Evolutionary conservation across 1,140 invertebrate genomes (phyloP).

Genomic region (Helicorthomorpha holstii): DNA sequence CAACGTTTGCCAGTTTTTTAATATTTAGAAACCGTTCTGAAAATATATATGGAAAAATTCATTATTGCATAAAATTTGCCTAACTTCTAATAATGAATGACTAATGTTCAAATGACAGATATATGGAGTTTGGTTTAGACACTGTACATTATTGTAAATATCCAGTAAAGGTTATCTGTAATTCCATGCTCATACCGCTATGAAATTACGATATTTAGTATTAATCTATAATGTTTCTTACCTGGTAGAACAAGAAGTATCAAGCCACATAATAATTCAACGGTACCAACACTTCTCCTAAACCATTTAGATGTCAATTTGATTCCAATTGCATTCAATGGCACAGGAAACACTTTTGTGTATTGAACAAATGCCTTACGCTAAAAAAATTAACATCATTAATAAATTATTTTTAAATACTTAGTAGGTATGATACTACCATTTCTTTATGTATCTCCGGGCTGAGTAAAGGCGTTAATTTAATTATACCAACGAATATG

Average conservation of each 20-base stretch:
- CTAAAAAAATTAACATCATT: constrained; percentile 48
- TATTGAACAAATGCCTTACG: constrained; percentile 92
- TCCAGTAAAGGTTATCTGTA: too few relatives aligned
- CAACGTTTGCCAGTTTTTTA: constrained; percentile 71
- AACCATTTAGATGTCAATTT: constrained; percentile 89
- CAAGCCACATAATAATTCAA: constrained; percentile 78
- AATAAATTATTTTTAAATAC: neutral
- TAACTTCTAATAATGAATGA: too few relatives aligned
- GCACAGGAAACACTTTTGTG: constrained; percentile 86
- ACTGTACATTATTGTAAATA: too few relatives aligned
- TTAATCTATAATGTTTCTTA: too few relatives aligned
- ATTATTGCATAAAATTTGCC: too few relatives aligned
- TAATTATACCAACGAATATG: constrained; percentile 82
- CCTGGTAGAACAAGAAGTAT: constrained; percentile 74
- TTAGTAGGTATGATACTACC: constrained; percentile 40
- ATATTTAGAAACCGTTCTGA: too few relatives aligned
- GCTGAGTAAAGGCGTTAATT: constrained; percentile 75
- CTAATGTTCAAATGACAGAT: too few relatives aligned
- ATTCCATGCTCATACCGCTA: too few relatives aligned
- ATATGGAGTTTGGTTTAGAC: too few relatives aligned
- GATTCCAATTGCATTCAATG: constrained; percentile 56
- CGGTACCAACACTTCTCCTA: constrained; percentile 61
- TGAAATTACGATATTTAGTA: too few relatives aligned
- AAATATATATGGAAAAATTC: too few relatives aligned
- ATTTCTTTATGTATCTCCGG: constrained; percentile 93